Conservation (phyloP, 1,140 invertebrate species). For the Drosophila baimaii region DNA sequence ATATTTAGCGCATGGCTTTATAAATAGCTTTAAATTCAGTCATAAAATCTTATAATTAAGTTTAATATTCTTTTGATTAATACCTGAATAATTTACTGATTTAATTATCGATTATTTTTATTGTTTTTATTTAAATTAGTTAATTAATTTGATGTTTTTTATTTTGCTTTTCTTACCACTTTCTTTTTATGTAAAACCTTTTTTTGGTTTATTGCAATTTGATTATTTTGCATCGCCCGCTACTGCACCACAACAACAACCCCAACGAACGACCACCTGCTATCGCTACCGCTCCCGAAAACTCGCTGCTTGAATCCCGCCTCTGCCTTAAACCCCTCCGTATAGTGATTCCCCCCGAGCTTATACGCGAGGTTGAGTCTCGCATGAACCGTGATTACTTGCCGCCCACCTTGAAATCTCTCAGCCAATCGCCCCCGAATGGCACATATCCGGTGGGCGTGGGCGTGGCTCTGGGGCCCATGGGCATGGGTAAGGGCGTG, state of each 20-base stretch:
- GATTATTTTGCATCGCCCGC: slow-evolving; percentile 46
- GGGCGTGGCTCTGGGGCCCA: slow-evolving; percentile 8
- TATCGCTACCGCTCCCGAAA: slow-evolving; percentile 28
- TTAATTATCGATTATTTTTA: slow-evolving; percentile 20
- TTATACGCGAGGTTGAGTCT: slow-evolving; percentile 94
- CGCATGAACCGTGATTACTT: slow-evolving; percentile 93
- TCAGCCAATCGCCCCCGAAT: slow-evolving; percentile 78
- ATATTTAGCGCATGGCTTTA: slow-evolving; percentile 4
- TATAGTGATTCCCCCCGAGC: slow-evolving; percentile 91
- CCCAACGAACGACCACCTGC: slow-evolving; percentile 20
- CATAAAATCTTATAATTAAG: neutral
- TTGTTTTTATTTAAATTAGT: slow-evolving; percentile 33
- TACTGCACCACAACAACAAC: slow-evolving; percentile 51
- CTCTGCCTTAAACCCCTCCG: slow-evolving; percentile 33
- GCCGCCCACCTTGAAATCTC: slow-evolving; percentile 86
- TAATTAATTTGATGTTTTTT: slow-evolving; percentile 37
- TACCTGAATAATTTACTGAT: slow-evolving; percentile 20
- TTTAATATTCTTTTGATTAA: slow-evolving; percentile 9
- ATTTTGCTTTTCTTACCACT: slow-evolving; percentile 38
- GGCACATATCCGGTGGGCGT: slow-evolving; percentile 49
- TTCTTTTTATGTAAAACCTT: slow-evolving; percentile 48
- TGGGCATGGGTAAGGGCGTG: slow-evolving; percentile 39
- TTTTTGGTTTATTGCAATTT: slow-evolving; percentile 50
- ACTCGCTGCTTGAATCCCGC: slow-evolving; percentile 37
- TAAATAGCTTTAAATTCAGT: neutral